phyloP scores from a whole-genome alignment of 2,888 invertebrate species.

The Pachymerium ferrugineum region DNA sequence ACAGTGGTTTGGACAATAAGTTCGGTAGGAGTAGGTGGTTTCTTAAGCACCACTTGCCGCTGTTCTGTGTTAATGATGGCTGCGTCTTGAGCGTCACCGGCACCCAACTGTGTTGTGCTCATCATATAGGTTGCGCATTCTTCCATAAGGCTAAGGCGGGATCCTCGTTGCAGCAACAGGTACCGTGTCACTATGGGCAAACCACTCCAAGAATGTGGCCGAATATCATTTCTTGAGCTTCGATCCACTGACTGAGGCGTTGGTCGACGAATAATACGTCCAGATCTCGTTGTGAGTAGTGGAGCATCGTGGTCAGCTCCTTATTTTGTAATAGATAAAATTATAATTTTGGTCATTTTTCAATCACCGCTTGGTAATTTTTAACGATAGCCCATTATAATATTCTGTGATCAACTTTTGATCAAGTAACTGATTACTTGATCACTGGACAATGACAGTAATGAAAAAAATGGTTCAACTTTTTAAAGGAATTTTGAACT shows the following conservation, averaged over 20 bases:
- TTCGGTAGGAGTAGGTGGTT: background rate
- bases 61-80: background rate
- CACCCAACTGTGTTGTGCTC: background rate
- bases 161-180: constrained; percentile 28
- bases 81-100: background rate
- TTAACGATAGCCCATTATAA: too few relatives aligned
- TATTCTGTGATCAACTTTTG: too few relatives aligned
- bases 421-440: too few relatives aligned
- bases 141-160: constrained; percentile 29
- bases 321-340: background rate
- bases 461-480: too few relatives aligned
- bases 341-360: too few relatives aligned
- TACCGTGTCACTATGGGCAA: constrained; percentile 28
- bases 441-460: too few relatives aligned
- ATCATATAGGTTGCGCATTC: background rate
- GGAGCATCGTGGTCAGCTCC: background rate
- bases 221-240: background rate
- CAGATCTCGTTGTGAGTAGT: constrained; percentile 27
- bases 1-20: background rate
- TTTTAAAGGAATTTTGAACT: too few relatives aligned
- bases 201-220: constrained; percentile 28
- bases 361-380: too few relatives aligned
- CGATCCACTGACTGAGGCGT: background rate
- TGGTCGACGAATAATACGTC: constrained; percentile 28
- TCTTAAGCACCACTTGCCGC: background rate